Base-by-base conservation (phyloP, 2,797 vertebrate genomes). In the Avahi laniger region DNA sequence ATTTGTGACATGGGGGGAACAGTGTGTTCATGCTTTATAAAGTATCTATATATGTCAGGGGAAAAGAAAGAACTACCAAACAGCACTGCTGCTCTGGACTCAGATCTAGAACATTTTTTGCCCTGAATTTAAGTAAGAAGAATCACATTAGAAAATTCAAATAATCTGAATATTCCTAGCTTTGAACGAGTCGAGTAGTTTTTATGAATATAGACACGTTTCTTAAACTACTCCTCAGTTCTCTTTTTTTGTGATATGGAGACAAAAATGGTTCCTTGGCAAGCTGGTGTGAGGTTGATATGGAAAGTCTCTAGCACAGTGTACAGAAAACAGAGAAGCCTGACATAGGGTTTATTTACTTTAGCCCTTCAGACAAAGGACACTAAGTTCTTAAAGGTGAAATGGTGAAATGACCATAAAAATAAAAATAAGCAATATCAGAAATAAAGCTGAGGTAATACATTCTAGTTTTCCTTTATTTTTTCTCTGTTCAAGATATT, bases 371-470 rank as follows among this genome's bases (percentile, higher is more conserved):
- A 35, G 28, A 24, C 14, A 69, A 73, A 91, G 50, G 12, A 92
- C 88, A 82, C 43, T 48, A 79, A 76, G 22, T 91, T 86, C 82
- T 57, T 65, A 86, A 90, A 83, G 63, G 24, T 35, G 35, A 89
- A 84, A 63, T 50, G 22, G n/a, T 24, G 13, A 75, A 79, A 82
- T 33, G 9, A 72, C 10, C 33, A n/a, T 48, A 46, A 43, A 95
- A 82, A 61, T 92, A 75, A 91, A 95, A 91, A 69, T 7, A 84
- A 28, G 30, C 30, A 73, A 33, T 52, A 75, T 67, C 57, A 73
- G 52, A 94, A 88, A 86, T 20, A 90, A 94, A 90, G 6, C 46
- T 70, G 59, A 72, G 24, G 86, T 57, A 90, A 52, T 48, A 92
- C 84, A 94, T 54, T 3, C 15, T 10, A 38, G 13, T 33, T 86